Base-by-base conservation (phyloP, 2,113 vertebrate species). In the Myrmecophaga tridactyla region DNA sequence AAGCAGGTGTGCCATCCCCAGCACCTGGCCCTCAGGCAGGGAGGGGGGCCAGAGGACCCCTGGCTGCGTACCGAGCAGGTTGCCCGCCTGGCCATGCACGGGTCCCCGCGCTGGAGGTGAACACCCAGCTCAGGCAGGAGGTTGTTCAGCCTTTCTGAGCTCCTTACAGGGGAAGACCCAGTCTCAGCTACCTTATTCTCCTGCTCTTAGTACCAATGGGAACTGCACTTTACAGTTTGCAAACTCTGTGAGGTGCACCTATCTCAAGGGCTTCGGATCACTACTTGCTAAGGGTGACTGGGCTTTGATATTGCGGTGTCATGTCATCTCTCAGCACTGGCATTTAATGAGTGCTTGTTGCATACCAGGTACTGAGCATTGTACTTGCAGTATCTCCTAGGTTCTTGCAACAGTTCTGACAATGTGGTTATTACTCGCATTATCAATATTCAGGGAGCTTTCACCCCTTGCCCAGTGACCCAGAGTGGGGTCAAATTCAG, bases 1-100 rank as follows among this genome's bases (percentile, higher is more conserved):
- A 99, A 99, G 97, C 99, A 99, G 99, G 99, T 99, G 98, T 43
- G 0, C 1, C 15, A 13, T 4, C 36, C 53, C 25, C 13, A 8
- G 51, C 39, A 18, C 14, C 43, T 56, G 0, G 0, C 21, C 63
- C 4, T 53, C 51, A 18, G 17, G 53, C 53, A 56, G 53, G 53
- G 53, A 17, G 56, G 36, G 27, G 25, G 14, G 29, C 36, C 86
- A 1, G 3, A 34, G 18, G 76, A 21, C 29, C 2, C 25, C 29
- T 21, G 67, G 51, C 72, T 20, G 25, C 2, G 31, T 21, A 12
- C 17, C 0, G 6, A 72, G 75, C 23, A 12, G 89, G 41, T 25
- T 1, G 41, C 69, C 48, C 15, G 17, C 31, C 46, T 7, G n/a
- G 65, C 94, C 4, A 3, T 15, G 1, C 41, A 11, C 36, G 48